A percentile compares a stretch with the other conserved stretches of the same genome.
These are phyloP conservation scores for Euphysa ruthae DNA, from an alignment of 30 jellyfish, hydroid and myxozoan species.

Conservation along the genomic window DNA sequence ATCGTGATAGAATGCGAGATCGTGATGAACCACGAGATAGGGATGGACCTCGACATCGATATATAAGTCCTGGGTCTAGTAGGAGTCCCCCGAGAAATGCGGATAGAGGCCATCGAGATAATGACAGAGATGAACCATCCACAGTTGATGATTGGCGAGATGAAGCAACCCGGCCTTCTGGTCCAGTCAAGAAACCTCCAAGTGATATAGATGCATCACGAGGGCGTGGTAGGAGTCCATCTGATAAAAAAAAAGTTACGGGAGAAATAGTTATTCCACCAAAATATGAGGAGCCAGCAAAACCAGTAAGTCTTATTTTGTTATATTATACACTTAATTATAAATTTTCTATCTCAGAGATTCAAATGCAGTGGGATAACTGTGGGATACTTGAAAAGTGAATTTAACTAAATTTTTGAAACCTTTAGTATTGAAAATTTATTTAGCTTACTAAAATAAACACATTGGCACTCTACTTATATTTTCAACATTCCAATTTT, in stretches of 20 bases:
- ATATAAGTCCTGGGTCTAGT: too few species aligned
- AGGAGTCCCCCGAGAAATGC: too few species aligned
- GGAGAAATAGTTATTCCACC: conserved; percentile 9
- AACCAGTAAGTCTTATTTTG: conserved; percentile 23
- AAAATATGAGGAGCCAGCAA: conserved; percentile 32
- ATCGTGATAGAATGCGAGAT: not conserved
- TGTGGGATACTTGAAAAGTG: too few species aligned
- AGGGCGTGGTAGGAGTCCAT: conserved; percentile 22
- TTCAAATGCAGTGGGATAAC: too few species aligned
- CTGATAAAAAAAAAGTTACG: conserved; percentile 1
- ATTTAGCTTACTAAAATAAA: too few species aligned
- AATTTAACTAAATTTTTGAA: too few species aligned
- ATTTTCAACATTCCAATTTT: too few species aligned
- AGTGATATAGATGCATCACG: not conserved
- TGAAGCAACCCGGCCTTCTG: conserved; percentile 20
- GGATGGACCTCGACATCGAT: too few species aligned
- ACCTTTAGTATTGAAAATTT: too few species aligned
- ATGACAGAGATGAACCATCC: conserved; percentile 6
- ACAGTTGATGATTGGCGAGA: conserved; percentile 47
- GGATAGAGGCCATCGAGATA: not conserved
- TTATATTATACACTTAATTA: too few species aligned
- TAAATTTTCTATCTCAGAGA: not conserved
- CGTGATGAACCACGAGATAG: conserved; percentile 3
- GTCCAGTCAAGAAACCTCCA: conserved; percentile 45
- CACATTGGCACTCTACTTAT: too few species aligned